Evolutionary conservation across 2,797 vertebrate species (phyloP), one percentile per base, ranked within the genome.

Genomic region (Bradypodion pumilum): DNA sequence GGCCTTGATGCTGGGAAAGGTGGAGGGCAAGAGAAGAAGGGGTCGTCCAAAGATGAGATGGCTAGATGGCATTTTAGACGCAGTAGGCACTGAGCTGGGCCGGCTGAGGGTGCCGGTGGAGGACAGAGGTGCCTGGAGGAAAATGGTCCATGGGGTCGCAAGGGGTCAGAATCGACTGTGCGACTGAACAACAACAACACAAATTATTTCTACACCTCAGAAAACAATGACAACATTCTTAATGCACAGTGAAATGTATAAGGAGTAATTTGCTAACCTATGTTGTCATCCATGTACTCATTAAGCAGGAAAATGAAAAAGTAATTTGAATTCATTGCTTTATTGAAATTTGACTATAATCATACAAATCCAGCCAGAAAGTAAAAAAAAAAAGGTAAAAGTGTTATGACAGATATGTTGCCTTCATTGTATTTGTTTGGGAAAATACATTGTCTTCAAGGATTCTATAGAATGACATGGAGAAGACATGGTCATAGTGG

Each of bases 241-340:
- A 77, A 13, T 42, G 7, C 72, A 52, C 35, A 85, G 4, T 81
- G 83, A 0, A 60, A 19, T 86, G 73, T 74, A 84, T 19, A 59
- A 29, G 56, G 35, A 60, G 42, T 6, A 27, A 35, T 4, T 82
- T 77, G 19, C 44, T 84, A 23, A 5, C 32, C 23, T 25, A 52
- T 66, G 21, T 13, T 68, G 37, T 42, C 29, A 21, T 80, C 13
- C 32, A 81, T 40, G 29, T 42, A 13, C 29, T 62, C 69, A 63
- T 23, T 68, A 15, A 68, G 49, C 27, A 16, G 32, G 35, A 81
- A 32, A 80, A 27, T 10, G 13, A 82, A 63, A 78, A 70, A 44
- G 15, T 60, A 44, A 19, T 63, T 52, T n/a, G 29, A 7, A 7
- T 60, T 75, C 12, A 2, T 5, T 79, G 21, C 66, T 63, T 74